Percentiles rank a stretch among this genome's conserved stretches.
Conservation (phyloP, 2,113 vertebrate genomes). For the Agelaius tricolor region DNA sequence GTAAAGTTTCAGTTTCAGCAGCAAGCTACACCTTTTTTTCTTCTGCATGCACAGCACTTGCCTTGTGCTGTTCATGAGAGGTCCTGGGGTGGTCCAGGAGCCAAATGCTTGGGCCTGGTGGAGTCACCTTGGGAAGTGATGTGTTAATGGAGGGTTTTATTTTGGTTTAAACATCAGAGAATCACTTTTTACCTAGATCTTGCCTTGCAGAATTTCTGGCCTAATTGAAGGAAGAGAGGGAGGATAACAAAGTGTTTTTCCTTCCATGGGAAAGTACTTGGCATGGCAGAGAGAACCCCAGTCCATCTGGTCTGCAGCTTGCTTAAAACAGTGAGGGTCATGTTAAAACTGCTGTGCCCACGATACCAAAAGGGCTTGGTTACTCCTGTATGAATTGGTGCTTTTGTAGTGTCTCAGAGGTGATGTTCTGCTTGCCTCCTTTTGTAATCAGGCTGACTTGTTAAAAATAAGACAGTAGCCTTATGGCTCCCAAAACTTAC, state of each 20-base stretch:
- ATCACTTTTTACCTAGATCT: background rate
- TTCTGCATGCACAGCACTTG: rapidly evolving
- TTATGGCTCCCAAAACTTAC: background rate
- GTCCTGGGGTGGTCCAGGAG: background rate
- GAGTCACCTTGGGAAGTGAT: rapidly evolving
- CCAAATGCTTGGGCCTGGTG: background rate
- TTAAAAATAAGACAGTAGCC: background rate
- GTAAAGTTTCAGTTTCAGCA: background rate
- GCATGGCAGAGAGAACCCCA: background rate
- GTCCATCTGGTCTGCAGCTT: background rate
- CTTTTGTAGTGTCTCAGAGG: background rate
- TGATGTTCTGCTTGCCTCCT: background rate
- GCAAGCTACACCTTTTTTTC: background rate
- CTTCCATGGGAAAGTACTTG: rapidly evolving
- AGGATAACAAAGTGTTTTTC: background rate
- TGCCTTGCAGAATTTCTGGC: background rate
- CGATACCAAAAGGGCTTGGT: rapidly evolving
- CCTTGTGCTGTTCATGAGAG: rapidly evolving
- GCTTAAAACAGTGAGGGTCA: background rate
- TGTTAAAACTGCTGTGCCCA: background rate
- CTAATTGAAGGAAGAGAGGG: background rate
- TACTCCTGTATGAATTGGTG: background rate
- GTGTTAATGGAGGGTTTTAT: background rate
- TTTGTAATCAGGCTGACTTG: background rate
- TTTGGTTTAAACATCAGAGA: background rate